Percentiles rank a stretch among this genome's conserved stretches.
phyloP scores from a whole-genome alignment of 2,888 invertebrate species.

The Ennomos fuscantarius region DNA sequence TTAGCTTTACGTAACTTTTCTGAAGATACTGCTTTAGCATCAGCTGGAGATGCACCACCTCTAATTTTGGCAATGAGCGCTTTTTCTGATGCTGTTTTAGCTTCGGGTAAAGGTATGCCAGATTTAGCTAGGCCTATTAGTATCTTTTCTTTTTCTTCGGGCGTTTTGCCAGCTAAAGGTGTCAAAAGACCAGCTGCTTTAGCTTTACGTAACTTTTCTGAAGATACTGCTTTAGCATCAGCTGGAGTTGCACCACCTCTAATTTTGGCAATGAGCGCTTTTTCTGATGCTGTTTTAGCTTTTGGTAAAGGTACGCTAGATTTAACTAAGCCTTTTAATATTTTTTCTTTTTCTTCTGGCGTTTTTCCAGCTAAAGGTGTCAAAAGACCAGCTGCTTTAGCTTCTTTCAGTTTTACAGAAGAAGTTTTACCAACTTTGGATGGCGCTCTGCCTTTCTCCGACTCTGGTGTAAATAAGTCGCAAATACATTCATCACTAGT shows the following conservation, averaged over 20 bases:
- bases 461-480: slow-evolving; percentile 46
- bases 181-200: slow-evolving; percentile 48
- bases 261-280: slow-evolving; percentile 40
- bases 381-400: slow-evolving; percentile 38
- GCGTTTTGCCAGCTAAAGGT: slow-evolving; percentile 45
- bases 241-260: slow-evolving; percentile 25
- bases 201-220: slow-evolving; percentile 40
- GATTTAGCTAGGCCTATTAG: slow-evolving; percentile 37
- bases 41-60: too few relatives aligned
- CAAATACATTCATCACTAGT: slow-evolving; percentile 55
- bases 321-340: slow-evolving; percentile 39
- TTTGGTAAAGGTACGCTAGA: slow-evolving; percentile 40
- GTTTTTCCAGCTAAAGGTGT: slow-evolving; percentile 45
- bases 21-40: too few relatives aligned
- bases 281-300: slow-evolving; percentile 46
- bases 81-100: slow-evolving; percentile 44
- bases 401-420: slow-evolving; percentile 37
- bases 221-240: slow-evolving; percentile 31
- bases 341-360: slow-evolving; percentile 40
- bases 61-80: slow-evolving; percentile 44
- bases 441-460: slow-evolving; percentile 26
- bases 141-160: slow-evolving; percentile 44
- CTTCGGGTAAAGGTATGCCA: slow-evolving; percentile 48
- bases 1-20: too few relatives aligned
- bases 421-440: background rate